Evolutionary conservation across 2,888 invertebrate genomes (phyloP).

Genomic region (Nomada lathburiana): DNA sequence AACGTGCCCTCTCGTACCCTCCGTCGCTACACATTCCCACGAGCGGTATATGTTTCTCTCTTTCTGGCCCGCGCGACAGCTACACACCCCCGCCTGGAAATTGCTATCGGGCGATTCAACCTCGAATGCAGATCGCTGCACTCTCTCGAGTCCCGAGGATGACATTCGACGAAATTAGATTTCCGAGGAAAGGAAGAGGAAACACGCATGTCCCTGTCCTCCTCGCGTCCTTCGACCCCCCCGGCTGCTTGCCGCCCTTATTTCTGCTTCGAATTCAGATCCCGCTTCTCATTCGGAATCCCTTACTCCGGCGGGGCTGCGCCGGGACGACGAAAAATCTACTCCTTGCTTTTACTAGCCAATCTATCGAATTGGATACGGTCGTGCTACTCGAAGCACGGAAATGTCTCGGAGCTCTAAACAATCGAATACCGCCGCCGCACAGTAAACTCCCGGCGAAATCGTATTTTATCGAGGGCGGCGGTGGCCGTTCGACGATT

Average conservation of each 20-base stretch:
- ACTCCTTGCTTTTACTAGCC: slow-evolving; percentile 42
- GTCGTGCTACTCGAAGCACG: slow-evolving; percentile 19
- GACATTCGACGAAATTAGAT: slow-evolving; percentile 80
- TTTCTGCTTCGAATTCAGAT: slow-evolving; percentile 52
- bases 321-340: slow-evolving; percentile 54
- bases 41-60: slow-evolving; percentile 33
- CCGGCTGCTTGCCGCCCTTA: slow-evolving; percentile 11
- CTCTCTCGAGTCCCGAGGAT: slow-evolving; percentile 72
- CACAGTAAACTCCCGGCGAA: background rate
- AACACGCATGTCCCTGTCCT: slow-evolving; percentile 65
- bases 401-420: slow-evolving; percentile 24
- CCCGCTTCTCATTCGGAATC: slow-evolving; percentile 52
- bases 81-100: slow-evolving; percentile 66
- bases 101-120: slow-evolving; percentile 76
- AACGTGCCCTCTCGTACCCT: slow-evolving; percentile 7
- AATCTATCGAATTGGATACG: slow-evolving; percentile 54
- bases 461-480: background rate
- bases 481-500: slow-evolving; percentile 8
- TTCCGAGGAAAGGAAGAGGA: slow-evolving; percentile 74
- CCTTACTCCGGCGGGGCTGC: slow-evolving; percentile 6
- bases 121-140: slow-evolving; percentile 76
- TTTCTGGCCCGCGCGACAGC: slow-evolving; percentile 52
- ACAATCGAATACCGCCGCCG: slow-evolving; percentile 29
- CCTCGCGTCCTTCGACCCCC: background rate
- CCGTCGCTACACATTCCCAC: slow-evolving; percentile 25